Base-by-base conservation (phyloP, 2,888 invertebrate species). In the Sphaerophoria taeniata region DNA sequence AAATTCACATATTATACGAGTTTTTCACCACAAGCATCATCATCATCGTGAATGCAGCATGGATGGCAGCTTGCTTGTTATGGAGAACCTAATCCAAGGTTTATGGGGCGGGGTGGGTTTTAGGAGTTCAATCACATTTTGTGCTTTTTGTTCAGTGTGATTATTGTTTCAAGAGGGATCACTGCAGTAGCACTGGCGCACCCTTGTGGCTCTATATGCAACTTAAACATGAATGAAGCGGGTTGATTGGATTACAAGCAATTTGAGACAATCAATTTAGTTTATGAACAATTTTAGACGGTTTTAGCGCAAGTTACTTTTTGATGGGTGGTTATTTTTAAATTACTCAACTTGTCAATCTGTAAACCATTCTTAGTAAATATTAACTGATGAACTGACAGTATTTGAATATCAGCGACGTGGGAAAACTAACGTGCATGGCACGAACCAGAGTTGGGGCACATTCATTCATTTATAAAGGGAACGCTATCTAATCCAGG, bases 181-280 rank as follows among this genome's bases (percentile, higher is more conserved):
- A 49, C 12, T 65, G 34, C 14, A 11, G 7, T 12, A 39, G 16
- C 43, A 24, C 49, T 14, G 11, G 11, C 4, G 47, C 36, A 56
- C 12, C 14, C 24, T 24, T 24, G 24, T 24, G 24, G 24, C 24
- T 24, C 24, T 24, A 24, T 49, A 60, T 39, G 9, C 39, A 43
- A 43, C 9, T 63, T 34, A n/a, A 36, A 36, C 39, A 36, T 14
- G 51, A 43, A 72, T 53, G 9, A 43, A 12, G n/a, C 47, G 14
- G 61, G 72, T 55, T 58, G 34, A 82, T 56, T 58, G 70, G 73
- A 74, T 83, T 78, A 78, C 58, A 78, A 51, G 73, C 56, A 63
- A 83, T 73, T 73, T 77, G 33, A 77, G 73, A 43, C 69, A 77
- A 69, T 73, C 82, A 82, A 73, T 24, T 82, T 83, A 78, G 78